Conservation (phyloP, 2,888 invertebrate genomes). For the Gryllus longicercus region DNA sequence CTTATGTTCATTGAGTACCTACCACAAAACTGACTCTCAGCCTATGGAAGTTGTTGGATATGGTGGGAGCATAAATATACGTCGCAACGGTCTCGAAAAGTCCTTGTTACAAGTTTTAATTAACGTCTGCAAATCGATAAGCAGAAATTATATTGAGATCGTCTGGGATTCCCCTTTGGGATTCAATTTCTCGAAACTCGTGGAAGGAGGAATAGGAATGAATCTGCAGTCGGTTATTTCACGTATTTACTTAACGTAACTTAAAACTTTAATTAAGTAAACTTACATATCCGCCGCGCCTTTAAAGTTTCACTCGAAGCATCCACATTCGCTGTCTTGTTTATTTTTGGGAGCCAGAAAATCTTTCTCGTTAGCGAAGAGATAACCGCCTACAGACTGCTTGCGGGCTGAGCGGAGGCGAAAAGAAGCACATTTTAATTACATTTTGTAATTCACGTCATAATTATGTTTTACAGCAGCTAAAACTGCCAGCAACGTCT, state of each 20-base stretch:
- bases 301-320: not conserved
- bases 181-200: too few species aligned
- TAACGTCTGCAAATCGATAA: too few species aligned
- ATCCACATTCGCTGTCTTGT: conserved; percentile 11
- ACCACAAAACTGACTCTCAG: too few species aligned
- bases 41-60: too few species aligned
- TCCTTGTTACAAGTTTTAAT: too few species aligned
- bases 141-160: too few species aligned
- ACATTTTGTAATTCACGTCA: conserved; percentile 17
- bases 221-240: not conserved
- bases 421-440: conserved; percentile 17
- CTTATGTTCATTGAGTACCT: too few species aligned
- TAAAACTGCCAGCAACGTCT: not conserved
- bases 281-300: not conserved
- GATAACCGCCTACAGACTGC: not conserved
- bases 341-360: not conserved
- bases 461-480: not conserved
- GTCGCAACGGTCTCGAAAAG: too few species aligned
- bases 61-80: too few species aligned
- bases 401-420: not conserved
- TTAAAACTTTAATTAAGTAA: conserved; percentile 8
- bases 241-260: not conserved
- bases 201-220: too few species aligned
- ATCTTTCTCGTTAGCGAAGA: conserved; percentile 17
- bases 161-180: too few species aligned